Base-by-base conservation (phyloP, 2,113 vertebrate species). In the Hyla sarda region DNA sequence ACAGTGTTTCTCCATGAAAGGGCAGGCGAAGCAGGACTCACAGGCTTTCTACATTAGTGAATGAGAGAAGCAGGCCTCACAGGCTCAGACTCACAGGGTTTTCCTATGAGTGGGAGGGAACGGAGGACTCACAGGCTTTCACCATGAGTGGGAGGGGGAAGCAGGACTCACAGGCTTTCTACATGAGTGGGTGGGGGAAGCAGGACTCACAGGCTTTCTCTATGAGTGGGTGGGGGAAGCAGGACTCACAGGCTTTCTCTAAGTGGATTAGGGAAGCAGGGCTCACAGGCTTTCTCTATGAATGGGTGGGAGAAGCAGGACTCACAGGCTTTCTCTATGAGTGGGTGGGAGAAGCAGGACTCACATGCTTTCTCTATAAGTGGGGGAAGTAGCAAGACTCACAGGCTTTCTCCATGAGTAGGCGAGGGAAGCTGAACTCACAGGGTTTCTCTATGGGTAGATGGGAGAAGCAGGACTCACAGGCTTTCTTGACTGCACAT, bases 131-230 rank as follows among this genome's bases (percentile, higher is more conserved):
- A 32, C 65, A 34, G 28, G 28, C 62, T 65, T 25, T 30, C 62
- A 32, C 4, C 19, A 17, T n/a, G n/a, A 67, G 16, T 17, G 16
- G 65, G 30, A 6, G 65, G 16, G 7, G 7, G 28, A 65, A 67
- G 65, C 65, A 67, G 16, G 30, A 67, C 65, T 34, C 65, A 67
- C 28, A 34, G 65, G 65, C 30, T 67, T 67, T 67, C 30, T 67
- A 1, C 34, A 34, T 67, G 16, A 67, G 65, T 30, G 0, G 60
- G 19, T 60, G 47, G 47, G 11, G 47, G 47, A 48, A 58, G 54
- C 19, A 58, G 21, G 54, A 32, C 65, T 32, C 30, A 5, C 30
- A 34, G 28, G 65, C 65, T 67, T 67, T 30, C 62, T 65, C 28
- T 67, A 32, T 32, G 5, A 17, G 14, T 67, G 25, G n/a, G 30